Conservation (phyloP, 1,140 invertebrate genomes). For the Hirudo medicinalis region DNA sequence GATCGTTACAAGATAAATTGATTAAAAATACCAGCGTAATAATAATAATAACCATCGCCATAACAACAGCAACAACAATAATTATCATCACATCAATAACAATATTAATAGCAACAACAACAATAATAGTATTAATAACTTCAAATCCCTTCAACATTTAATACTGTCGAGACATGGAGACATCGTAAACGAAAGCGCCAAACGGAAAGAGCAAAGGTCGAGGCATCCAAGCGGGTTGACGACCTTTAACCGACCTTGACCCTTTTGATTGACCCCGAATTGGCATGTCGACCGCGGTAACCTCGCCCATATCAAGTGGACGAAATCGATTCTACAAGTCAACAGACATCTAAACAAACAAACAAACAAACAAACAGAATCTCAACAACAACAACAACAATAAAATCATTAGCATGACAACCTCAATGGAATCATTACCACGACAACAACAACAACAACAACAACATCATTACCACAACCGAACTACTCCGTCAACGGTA, state of each 20-base stretch:
- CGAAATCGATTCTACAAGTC: background rate
- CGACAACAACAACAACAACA: background rate
- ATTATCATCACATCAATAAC: no score
- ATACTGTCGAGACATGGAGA: background rate
- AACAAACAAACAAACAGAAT: background rate
- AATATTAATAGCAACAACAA: no score
- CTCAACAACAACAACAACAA: background rate
- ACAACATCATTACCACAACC: background rate
- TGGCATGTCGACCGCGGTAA: background rate
- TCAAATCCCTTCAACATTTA: background rate
- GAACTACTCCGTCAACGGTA: no score
- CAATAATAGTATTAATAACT: no score
- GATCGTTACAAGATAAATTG: no score
- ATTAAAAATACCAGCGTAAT: no score
- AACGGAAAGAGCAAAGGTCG: background rate
- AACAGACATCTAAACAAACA: background rate
- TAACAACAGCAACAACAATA: no score
- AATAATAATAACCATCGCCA: no score
- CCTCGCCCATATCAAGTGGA: background rate
- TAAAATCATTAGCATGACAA: background rate
- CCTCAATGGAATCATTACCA: background rate
- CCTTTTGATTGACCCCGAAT: background rate
- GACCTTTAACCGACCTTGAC: background rate
- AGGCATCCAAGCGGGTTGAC: background rate
- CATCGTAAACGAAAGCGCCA: background rate